Percentiles rank a stretch among this genome's conserved stretches.
Evolutionary conservation across 1,140 invertebrate genomes (phyloP).

Genomic region (Euura saliciscinereae): DNA sequence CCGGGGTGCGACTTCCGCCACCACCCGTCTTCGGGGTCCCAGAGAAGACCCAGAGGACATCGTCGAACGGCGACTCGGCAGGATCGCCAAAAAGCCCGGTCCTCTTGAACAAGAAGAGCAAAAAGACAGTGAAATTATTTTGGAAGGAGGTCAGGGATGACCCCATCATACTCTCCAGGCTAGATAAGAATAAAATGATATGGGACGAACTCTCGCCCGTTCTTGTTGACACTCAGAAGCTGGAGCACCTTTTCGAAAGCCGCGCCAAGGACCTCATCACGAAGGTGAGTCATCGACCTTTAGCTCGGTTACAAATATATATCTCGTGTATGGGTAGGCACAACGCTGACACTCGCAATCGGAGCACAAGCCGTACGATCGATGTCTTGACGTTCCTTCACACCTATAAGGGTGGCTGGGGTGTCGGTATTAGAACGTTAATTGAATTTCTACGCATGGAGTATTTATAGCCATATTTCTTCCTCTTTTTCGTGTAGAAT

Average conservation of each 20-base stretch:
- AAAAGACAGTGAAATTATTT: conserved; percentile 99
- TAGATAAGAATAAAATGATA: conserved; percentile 76
- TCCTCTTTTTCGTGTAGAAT: too few species aligned
- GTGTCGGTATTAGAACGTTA: too few species aligned
- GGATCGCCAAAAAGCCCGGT: conserved; percentile 50
- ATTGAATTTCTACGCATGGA: too few species aligned
- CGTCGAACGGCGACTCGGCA: conserved; percentile 27
- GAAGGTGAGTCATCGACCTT: conserved; percentile 70
- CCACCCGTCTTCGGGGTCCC: conserved; percentile 56
- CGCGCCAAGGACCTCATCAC: conserved; percentile 93
- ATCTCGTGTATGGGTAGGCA: too few species aligned
- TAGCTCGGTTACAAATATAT: too few species aligned
- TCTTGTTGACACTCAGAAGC: conserved; percentile 87
- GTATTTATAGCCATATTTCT: too few species aligned
- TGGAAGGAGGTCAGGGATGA: conserved; percentile 96
- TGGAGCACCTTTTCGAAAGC: conserved; percentile 97
- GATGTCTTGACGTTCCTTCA: too few species aligned
- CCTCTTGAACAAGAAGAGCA: conserved; percentile 79
- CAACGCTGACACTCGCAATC: too few species aligned
- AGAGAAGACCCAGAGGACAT: conserved; percentile 40
- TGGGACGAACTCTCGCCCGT: conserved; percentile 93
- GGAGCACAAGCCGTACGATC: too few species aligned
- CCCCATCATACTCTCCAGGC: conserved; percentile 71
- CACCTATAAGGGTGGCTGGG: too few species aligned
- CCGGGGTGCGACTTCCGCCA: conserved; percentile 46